These are phyloP conservation scores for Thyatira batis DNA, from an alignment of 2,888 invertebrate species.

Conservation along the genomic window DNA sequence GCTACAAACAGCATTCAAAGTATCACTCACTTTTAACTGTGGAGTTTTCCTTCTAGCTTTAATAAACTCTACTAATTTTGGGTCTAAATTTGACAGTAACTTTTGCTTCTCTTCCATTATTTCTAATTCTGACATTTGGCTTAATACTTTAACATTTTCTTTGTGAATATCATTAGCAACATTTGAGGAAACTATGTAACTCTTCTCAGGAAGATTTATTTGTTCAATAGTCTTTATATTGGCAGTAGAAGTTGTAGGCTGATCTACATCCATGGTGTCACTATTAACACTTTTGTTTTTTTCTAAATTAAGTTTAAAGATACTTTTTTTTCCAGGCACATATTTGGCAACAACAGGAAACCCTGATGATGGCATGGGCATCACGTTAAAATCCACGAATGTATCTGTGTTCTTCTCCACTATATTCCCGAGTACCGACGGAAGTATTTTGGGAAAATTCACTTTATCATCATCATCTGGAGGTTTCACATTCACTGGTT, in stretches of 20 bases:
- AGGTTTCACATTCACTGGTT: constrained; percentile 12
- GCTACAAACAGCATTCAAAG: not conserved
- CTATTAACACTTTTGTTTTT: constrained; percentile 23
- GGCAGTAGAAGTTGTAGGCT: constrained; percentile 23
- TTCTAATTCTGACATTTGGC: constrained; percentile 87
- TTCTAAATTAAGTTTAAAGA: constrained; percentile 76
- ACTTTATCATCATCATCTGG: constrained; percentile 65
- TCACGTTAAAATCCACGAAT: constrained; percentile 34
- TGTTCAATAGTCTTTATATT: constrained; percentile 9
- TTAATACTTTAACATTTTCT: constrained; percentile 87
- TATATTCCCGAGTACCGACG: constrained; percentile 77
- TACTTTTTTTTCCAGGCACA: constrained; percentile 62
- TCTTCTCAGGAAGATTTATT: constrained; percentile 57
- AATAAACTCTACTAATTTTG: constrained; percentile 86
- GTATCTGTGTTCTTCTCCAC: constrained; percentile 74
- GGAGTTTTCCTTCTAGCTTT: constrained; percentile 55
- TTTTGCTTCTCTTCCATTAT: constrained; percentile 88
- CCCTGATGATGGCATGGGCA: constrained; percentile 62
- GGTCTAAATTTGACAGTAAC: constrained; percentile 84
- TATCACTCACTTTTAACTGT: constrained; percentile 19
- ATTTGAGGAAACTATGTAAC: constrained; percentile 72
- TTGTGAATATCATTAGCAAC: constrained; percentile 85
- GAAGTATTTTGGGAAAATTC: constrained; percentile 71
- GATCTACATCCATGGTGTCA: constrained; percentile 50
- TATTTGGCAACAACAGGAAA: constrained; percentile 77